Conservation (phyloP, 2,888 invertebrate species). For the Eupithecia insigniata region DNA sequence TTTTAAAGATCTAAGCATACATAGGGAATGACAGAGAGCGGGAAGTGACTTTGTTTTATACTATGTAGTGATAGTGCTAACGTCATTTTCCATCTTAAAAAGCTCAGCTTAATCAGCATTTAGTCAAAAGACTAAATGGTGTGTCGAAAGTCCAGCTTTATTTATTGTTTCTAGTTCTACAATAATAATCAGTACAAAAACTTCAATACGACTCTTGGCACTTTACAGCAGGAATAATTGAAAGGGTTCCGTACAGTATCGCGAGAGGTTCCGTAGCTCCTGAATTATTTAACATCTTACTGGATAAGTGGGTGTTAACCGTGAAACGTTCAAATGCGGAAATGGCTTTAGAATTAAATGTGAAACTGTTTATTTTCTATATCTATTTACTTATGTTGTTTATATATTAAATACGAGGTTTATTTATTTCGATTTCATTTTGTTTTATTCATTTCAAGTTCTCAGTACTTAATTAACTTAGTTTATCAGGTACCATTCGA, state of each 20-base stretch:
- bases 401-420: neutral
- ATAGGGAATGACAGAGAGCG: too few species aligned
- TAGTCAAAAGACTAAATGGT: too few species aligned
- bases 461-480: too few species aligned
- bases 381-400: neutral
- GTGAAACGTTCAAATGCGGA: neutral
- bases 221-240: conserved; percentile 37
- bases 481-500: too few species aligned
- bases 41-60: too few species aligned
- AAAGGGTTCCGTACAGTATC: conserved; percentile 40
- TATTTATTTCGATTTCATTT: too few species aligned
- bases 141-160: neutral
- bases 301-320: neutral
- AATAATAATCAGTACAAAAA: neutral
- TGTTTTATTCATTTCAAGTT: too few species aligned
- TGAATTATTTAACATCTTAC: conserved; percentile 33
- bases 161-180: neutral
- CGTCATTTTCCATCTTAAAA: too few species aligned
- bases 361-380: too few species aligned
- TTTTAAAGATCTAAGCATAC: too few species aligned
- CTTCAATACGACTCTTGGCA: conserved; percentile 38
- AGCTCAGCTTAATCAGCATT: too few species aligned
- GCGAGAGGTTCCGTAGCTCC: conserved; percentile 33
- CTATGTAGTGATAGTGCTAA: too few species aligned
- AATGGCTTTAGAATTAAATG: conserved; percentile 4